These are phyloP conservation scores for Automeris io DNA, from an alignment of 2,888 invertebrate species.

Conservation along the genomic window DNA sequence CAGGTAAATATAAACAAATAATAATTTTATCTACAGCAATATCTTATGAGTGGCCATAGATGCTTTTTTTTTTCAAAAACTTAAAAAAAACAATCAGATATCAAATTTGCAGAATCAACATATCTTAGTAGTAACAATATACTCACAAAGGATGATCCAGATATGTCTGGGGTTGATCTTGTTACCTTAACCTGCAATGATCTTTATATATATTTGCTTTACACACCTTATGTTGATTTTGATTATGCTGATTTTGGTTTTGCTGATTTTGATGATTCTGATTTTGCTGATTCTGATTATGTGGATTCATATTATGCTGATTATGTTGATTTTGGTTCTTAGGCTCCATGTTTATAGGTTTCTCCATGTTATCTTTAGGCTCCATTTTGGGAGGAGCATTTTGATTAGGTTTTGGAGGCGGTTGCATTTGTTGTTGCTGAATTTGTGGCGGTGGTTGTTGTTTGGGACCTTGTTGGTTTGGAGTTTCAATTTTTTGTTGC, in stretches of 20 bases:
- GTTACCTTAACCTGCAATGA: too few species aligned
- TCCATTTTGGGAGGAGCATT: conserved; percentile 30
- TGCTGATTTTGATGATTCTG: conserved; percentile 9
- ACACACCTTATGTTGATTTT: conserved; percentile 18
- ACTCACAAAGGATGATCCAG: too few species aligned
- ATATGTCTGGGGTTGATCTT: too few species aligned
- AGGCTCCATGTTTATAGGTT: conserved; percentile 35
- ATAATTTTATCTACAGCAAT: too few species aligned
- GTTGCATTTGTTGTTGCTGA: conserved; percentile 21
- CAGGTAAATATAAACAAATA: too few species aligned
- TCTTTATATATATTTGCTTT: conserved; percentile 18
- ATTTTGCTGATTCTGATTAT: conserved; percentile 10
- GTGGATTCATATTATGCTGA: conserved; percentile 22
- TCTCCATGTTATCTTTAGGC: conserved; percentile 49
- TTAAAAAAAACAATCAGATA: too few species aligned
- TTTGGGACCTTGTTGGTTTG: conserved; percentile 9
- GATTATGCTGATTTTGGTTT: conserved; percentile 13
- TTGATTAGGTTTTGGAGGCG: conserved; percentile 27
- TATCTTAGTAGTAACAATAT: too few species aligned
- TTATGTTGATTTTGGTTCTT: conserved; percentile 39
- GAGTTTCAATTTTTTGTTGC: conserved; percentile 17
- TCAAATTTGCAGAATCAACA: too few species aligned
- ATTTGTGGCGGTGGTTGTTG: conserved; percentile 25
- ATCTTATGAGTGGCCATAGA: too few species aligned
- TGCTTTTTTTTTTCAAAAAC: too few species aligned